Percentiles rank a stretch among this genome's conserved stretches.
Conservation (phyloP, 2,113 vertebrate genomes). For the Tricholaema leucomelas region DNA sequence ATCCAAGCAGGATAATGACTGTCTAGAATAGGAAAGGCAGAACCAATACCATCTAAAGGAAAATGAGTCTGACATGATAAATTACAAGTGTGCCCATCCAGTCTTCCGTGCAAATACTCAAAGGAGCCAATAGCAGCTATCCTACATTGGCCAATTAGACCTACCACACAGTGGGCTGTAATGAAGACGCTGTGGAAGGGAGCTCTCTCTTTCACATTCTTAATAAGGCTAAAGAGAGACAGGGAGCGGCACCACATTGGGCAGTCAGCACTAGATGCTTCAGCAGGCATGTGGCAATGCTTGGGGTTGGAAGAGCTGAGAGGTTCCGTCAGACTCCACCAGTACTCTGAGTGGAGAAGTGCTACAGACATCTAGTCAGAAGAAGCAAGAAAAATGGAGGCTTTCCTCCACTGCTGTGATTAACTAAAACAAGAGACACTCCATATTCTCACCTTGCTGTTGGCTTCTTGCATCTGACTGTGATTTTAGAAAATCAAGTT, state of each 20-base stretch:
- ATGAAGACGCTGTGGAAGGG: background rate
- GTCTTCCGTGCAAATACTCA: background rate
- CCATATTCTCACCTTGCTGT: background rate
- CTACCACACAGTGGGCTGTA: conserved; percentile 42
- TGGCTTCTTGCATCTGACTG: background rate
- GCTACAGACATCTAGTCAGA: background rate
- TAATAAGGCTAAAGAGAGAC: conserved; percentile 7
- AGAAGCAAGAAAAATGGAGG: background rate
- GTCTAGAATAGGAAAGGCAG: conserved; percentile 18
- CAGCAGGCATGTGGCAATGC: background rate
- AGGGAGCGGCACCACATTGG: background rate
- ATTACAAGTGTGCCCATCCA: conserved; percentile 38
- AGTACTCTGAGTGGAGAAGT: background rate
- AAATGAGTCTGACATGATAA: conserved; percentile 68
- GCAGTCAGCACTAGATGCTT: background rate
- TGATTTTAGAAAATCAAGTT: background rate
- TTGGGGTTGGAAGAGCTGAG: background rate
- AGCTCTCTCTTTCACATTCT: conserved; percentile 25
- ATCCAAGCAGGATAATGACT: conserved; percentile 70
- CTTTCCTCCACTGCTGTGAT: background rate
- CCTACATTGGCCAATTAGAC: conserved; percentile 68
- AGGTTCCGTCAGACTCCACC: background rate
- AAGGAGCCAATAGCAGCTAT: conserved; percentile 42
- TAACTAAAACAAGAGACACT: background rate
- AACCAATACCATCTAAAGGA: conserved; percentile 48